Base-by-base conservation (phyloP, 2,888 invertebrate genomes). In the Eupithecia tripunctaria region DNA sequence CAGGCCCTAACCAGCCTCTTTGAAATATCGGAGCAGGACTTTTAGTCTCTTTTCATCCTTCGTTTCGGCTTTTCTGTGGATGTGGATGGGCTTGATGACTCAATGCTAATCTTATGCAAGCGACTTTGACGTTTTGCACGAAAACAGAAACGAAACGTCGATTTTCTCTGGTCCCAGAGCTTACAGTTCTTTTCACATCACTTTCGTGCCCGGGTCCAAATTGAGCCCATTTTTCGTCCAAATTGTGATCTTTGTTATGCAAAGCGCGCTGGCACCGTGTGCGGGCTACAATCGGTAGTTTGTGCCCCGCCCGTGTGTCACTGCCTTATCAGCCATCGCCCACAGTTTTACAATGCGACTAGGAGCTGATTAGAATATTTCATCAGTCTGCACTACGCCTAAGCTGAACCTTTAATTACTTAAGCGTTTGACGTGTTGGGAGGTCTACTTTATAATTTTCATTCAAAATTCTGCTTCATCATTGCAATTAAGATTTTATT, bases 161-260 rank as follows among this genome's bases (percentile, higher is more conserved):
- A n/a, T n/a, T n/a, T n/a, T n/a, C n/a, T n/a, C n/a, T n/a, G n/a
- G n/a, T n/a, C n/a, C n/a, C 60, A 60, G 18, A 63, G n/a, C 25
- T 36, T 32, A 62, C 62, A 18, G 18, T 60, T 27, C 36, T 21
- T 38, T 38, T 64, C 14, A n/a, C 64, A 32, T 12, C 18, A 29
- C 25, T 64, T 94, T 93, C 38, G 21, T 38, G 38, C 6, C 38
- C 38, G 25, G 63, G 36, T 38, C 84, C 84, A 83, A 90, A 92
- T 92, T 91, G 92, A 81, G 87, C 83, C 90, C 92, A 93, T 94
- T 93, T 94, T 92, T 92, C 93, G 86, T 92, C 93, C 93, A 93
- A 94, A 94, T 93, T 94, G 93, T 92, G 87, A 87, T 89, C 91
- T 94, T 94, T 94, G 93, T 94, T 92, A 94, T 93, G 94, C 94